These are phyloP conservation scores for Cepphus grylle DNA, from an alignment of 2,113 vertebrate species.

Conservation along the genomic window DNA sequence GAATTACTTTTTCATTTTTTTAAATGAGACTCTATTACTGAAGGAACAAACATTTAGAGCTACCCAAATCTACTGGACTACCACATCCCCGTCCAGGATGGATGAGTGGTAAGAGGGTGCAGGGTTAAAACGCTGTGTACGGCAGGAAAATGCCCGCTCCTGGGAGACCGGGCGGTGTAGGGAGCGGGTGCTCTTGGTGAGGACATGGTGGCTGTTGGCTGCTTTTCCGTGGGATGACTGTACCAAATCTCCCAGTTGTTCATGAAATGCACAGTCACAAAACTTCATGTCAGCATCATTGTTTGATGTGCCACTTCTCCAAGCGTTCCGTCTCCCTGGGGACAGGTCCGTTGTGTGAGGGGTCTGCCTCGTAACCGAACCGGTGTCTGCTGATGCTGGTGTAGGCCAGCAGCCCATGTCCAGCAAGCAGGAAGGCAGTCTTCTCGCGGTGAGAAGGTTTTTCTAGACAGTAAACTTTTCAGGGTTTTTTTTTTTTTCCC, in stretches of 20 bases:
- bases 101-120: background rate
- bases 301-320: background rate
- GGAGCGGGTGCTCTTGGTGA: background rate
- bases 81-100: background rate
- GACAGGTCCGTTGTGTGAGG: background rate
- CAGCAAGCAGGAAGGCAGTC: background rate
- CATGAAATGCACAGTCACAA: background rate
- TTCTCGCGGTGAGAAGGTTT: background rate
- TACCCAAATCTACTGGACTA: slow-evolving; percentile 15
- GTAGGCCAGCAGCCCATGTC: background rate
- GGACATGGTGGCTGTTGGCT: background rate
- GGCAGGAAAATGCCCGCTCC: background rate
- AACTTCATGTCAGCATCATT: background rate
- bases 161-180: background rate
- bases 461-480: background rate
- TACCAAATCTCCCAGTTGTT: background rate
- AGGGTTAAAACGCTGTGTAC: background rate
- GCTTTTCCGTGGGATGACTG: background rate
- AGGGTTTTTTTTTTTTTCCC: background rate
- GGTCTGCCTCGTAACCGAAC: background rate
- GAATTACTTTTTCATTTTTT: slow-evolving; percentile 49
- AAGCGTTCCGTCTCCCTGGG: background rate
- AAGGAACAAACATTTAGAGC: slow-evolving; percentile 25
- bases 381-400: background rate
- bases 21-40: background rate